Base-by-base conservation (phyloP, 1,140 invertebrate genomes). In the Drosophila bocki region DNA sequence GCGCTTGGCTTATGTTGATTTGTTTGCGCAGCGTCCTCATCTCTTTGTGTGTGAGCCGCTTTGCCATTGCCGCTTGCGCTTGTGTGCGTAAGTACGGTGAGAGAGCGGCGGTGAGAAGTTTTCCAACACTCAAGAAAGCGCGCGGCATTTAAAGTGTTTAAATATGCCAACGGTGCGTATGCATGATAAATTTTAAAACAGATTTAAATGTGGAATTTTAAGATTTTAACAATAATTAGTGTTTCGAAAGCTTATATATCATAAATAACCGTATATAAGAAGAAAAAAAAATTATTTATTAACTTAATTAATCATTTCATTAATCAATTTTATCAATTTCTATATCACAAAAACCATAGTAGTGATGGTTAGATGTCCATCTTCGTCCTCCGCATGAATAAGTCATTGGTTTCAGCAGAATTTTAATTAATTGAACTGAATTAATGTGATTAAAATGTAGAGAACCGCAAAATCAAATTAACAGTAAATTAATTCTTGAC, bases 151-250 rank as follows among this genome's bases (percentile, higher is more conserved):
- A 17, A 50, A 51, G 17, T 54, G 39, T 68, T 80, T 70, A 58
- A 47, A 82, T 64, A 15, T 48, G 63, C 37, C 64, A 74, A 80
- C 79, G 53, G 51, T 74, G 75, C 83, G 83, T 85, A 82, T 87
- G 76, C n/a, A 76, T 75, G 26, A 81, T 70, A 12, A 37, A 37
- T 35, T 11, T 12, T 12, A 0, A 9, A 33, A 9, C 7, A 29
- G 26, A 6, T 7, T 29, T 29, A 29, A 29, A 29, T 29, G 26
- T 29, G 26, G 6, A 29, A 29, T 29, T 3, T 9, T 7, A 42
- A 17, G 41, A 15, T 15, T 17, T 42, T n/a, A n/a, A 9, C n/a
- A 3, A 42, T 17, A 9, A 33, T 33, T 33, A 33, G 7, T 33
- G 9, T 33, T 15, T n/a, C n/a, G n/a, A 42, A 8, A 8, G 41